Percentiles rank a stretch among this genome's conserved stretches.
Evolutionary conservation across 2,888 invertebrate genomes (phyloP).

Genomic region (Plagodis pulveraria): DNA sequence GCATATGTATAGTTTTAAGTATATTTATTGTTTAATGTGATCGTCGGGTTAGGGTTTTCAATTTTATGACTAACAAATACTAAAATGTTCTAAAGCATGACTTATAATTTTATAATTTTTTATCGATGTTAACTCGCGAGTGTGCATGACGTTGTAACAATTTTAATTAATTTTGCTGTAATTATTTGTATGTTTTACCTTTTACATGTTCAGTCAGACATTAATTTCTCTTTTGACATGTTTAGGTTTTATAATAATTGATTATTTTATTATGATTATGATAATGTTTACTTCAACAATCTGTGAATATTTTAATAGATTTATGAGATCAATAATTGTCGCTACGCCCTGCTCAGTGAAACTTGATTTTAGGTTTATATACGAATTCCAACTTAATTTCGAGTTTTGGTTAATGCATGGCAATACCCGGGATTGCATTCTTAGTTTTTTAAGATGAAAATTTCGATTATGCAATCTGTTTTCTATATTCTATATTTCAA

Average conservation of each 20-base stretch:
- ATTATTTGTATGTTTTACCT: slow-evolving; percentile 50
- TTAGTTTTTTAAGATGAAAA: slow-evolving; percentile 77
- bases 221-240: slow-evolving; percentile 63
- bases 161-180: slow-evolving; percentile 44
- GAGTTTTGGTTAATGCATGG: slow-evolving; percentile 81
- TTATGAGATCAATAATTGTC: slow-evolving; percentile 59
- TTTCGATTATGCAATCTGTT: slow-evolving; percentile 81
- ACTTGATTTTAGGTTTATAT: slow-evolving; percentile 75
- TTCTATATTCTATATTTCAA: slow-evolving; percentile 46
- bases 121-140: slow-evolving; percentile 77
- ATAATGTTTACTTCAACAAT: slow-evolving; percentile 76
- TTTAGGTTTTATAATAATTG: slow-evolving; percentile 57
- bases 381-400: slow-evolving; percentile 65
- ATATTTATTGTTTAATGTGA: slow-evolving; percentile 41
- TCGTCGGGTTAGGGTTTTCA: slow-evolving; percentile 62
- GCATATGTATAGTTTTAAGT: slow-evolving; percentile 46
- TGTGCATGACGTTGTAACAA: slow-evolving; percentile 70
- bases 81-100: slow-evolving; percentile 82
- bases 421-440: slow-evolving; percentile 81
- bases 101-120: slow-evolving; percentile 50
- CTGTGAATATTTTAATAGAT: slow-evolving; percentile 52
- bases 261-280: slow-evolving; percentile 51
- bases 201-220: slow-evolving; percentile 56
- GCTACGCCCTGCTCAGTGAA: slow-evolving; percentile 73
- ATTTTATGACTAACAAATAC: slow-evolving; percentile 81